Evolutionary conservation across 30 jellyfish, hydroid and myxozoan species (phyloP), one percentile per base, ranked within the genome.

Genomic region (Aurelia coerulea): DNA sequence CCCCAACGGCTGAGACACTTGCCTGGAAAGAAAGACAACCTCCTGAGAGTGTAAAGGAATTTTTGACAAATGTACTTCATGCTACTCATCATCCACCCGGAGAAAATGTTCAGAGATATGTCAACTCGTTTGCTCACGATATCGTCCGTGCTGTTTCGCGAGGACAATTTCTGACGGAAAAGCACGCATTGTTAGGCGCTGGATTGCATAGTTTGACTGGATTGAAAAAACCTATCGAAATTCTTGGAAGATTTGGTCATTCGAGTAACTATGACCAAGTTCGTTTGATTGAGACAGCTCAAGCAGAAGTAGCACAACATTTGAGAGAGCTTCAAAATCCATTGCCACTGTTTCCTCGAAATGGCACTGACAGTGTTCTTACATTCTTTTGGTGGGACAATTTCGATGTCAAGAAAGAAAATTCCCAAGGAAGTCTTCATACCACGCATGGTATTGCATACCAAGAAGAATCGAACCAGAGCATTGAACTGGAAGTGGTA

Each of bases 351-450:
- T 31, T 64, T 18, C 83, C 90, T 11, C 65, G 80, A 64, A 65
- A 67, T 51, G 58, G 54, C 34, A 0, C 29, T 32, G 85, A 37
- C 17, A 34, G 41, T 15, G 90, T 80, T 15, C 85, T 67, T 9
- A 79, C 90, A 32, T 79, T 62, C 85, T 54, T 80, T 52, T 64
- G 90, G 90, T 80, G 90, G 84, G 90, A 80, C 84, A 64, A 67
- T 54, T 65, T 64, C 19, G 90, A 60, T 42, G 58, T 31, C 81
- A 62, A 62, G 64, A 76, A 66, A 66, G 76, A 66, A 66, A 66
- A 11, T 32, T 17, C 76, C 33, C 76, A 56, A 50, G 77, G 86
- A 18, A 52, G 86, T 37, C 56, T 76, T 18, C 86, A 76, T 60
- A 37, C 73, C 33, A 66, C 76, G 46, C 76, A 66, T 66, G 76